These are phyloP conservation scores for Ormyrus labotus DNA, from an alignment of 2,888 invertebrate genomes.

Conservation along the genomic window DNA sequence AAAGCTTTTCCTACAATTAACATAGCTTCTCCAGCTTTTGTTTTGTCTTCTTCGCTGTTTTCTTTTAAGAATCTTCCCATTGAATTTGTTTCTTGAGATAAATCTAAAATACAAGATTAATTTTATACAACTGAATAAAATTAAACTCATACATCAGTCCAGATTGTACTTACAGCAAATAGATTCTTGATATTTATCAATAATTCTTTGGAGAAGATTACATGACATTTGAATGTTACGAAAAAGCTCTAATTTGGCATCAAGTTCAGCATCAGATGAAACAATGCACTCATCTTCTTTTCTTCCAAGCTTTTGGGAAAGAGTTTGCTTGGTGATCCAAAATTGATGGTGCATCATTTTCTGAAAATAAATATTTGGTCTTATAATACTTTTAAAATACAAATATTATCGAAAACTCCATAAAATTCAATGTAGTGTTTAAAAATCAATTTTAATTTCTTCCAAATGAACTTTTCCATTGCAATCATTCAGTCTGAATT, in stretches of 20 bases:
- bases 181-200: constrained; percentile 95
- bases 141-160: neutral
- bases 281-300: constrained; percentile 98
- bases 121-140: neutral
- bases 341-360: constrained; percentile 93
- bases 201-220: constrained; percentile 88
- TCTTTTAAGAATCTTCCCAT: constrained; percentile 96
- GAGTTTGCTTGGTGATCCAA: constrained; percentile 98
- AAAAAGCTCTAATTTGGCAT: constrained; percentile 96
- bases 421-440: no score
- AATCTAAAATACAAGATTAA: constrained; percentile 75
- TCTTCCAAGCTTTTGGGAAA: constrained; percentile 93
- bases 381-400: no score
- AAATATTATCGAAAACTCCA: no score
- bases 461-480: no score
- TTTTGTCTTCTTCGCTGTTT: constrained; percentile 91
- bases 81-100: constrained; percentile 96
- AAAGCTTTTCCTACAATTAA: constrained; percentile 89
- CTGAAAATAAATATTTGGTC: neutral
- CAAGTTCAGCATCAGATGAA: constrained; percentile 96
- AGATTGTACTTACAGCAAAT: constrained; percentile 82
- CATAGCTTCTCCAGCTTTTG: constrained; percentile 90
- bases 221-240: constrained; percentile 95
- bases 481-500: no score
- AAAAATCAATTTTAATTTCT: no score